These are phyloP conservation scores for Drosophila neoperkinsi DNA, from an alignment of 2,888 invertebrate species.

Conservation along the genomic window DNA sequence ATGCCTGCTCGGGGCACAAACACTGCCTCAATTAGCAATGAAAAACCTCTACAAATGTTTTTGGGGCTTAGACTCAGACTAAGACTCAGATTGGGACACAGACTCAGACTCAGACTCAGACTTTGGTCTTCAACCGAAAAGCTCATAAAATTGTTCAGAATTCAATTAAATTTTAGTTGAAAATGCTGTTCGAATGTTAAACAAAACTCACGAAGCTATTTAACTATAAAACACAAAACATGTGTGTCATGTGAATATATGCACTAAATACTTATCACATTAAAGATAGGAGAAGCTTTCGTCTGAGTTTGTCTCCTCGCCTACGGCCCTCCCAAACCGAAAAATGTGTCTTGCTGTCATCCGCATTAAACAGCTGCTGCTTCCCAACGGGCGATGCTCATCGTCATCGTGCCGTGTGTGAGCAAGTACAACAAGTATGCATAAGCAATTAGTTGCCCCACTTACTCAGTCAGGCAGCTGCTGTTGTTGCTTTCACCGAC, in stretches of 20 bases:
- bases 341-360: background rate
- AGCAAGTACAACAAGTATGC: constrained; percentile 40
- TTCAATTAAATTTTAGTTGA: background rate
- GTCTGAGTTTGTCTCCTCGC: background rate
- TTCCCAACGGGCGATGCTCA: constrained; percentile 19
- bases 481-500: constrained; percentile 66
- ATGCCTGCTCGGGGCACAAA: constrained; percentile 16
- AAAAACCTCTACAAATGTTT: constrained; percentile 1
- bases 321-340: background rate
- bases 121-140: background rate
- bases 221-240: background rate
- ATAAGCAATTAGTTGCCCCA: constrained; percentile 71
- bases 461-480: constrained; percentile 71
- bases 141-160: background rate
- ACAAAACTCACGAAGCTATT: background rate
- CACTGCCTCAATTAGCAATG: constrained; percentile 3
- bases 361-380: constrained; percentile 37
- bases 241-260: background rate
- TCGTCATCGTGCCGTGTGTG: constrained; percentile 3
- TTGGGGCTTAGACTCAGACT: background rate
- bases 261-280: background rate
- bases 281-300: background rate
- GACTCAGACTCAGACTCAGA: background rate
- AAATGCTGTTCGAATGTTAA: background rate
- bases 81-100: too few species aligned